Evolutionary conservation across 2,113 vertebrate genomes (phyloP).

Genomic region (Miniopterus natalensis): DNA sequence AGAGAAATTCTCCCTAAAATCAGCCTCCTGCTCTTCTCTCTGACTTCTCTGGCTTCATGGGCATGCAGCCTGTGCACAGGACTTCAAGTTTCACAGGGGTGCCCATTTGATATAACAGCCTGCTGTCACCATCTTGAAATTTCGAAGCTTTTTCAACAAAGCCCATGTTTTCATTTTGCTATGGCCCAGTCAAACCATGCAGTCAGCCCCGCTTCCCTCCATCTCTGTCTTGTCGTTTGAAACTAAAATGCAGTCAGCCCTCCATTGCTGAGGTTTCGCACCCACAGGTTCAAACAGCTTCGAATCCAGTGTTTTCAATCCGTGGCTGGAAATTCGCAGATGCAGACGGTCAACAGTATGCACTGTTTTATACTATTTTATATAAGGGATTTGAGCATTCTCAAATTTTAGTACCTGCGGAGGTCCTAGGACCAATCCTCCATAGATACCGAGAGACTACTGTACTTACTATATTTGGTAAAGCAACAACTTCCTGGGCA

Average conservation of each 20-base stretch:
- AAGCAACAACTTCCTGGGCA: not conserved
- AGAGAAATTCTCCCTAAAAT: not conserved
- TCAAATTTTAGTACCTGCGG: not conserved
- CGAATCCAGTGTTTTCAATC: not conserved
- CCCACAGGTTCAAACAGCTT: not conserved
- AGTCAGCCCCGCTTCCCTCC: not conserved
- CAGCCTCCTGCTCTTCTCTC: not conserved
- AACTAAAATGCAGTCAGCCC: not conserved
- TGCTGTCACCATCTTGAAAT: not conserved
- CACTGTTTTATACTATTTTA: not conserved
- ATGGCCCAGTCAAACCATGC: not conserved
- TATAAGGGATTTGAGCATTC: not conserved
- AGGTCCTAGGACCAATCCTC: not conserved
- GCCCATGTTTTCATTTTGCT: not conserved
- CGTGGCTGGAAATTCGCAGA: not conserved
- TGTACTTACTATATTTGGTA: not conserved
- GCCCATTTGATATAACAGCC: not conserved
- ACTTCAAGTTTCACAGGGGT: not conserved
- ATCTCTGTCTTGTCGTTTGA: not conserved
- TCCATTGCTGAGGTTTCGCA: not conserved
- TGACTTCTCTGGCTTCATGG: not conserved
- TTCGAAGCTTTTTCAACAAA: not conserved
- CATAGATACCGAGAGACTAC: too few species aligned
- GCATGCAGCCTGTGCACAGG: rapidly evolving
- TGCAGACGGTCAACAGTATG: not conserved